Evolutionary conservation across 1,140 invertebrate genomes (phyloP).

Genomic region (Acromyrmex heyeri): DNA sequence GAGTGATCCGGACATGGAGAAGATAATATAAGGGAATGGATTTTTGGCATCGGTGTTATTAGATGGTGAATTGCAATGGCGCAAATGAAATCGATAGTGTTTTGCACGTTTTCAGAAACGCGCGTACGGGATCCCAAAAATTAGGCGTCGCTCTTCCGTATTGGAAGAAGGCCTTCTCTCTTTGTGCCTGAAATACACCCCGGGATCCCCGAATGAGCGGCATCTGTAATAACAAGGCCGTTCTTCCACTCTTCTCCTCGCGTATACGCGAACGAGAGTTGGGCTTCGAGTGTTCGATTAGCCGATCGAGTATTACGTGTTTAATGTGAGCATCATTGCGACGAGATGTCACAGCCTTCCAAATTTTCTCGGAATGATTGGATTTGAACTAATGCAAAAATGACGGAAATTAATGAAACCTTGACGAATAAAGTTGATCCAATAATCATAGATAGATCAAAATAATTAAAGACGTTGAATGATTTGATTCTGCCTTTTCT

Average conservation of each 20-base stretch:
- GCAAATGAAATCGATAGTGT: conserved; percentile 7
- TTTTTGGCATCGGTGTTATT: neutral
- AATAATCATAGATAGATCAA: neutral
- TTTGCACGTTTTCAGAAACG: conserved; percentile 46
- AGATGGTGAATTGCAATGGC: neutral
- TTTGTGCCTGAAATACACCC: conserved; percentile 84
- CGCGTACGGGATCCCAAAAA: conserved; percentile 61
- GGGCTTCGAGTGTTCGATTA: conserved; percentile 64
- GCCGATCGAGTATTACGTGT: neutral
- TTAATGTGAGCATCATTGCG: conserved; percentile 20
- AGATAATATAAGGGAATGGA: too few species aligned
- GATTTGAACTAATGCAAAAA: neutral
- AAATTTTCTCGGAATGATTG: neutral
- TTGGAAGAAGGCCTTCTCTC: conserved; percentile 73
- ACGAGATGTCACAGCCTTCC: neutral
- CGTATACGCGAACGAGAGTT: conserved; percentile 48
- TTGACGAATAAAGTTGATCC: conserved; percentile 6
- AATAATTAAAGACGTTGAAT: neutral
- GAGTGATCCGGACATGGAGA: neutral
- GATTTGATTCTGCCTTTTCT: neutral
- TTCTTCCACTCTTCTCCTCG: conserved; percentile 66
- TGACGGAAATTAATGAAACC: neutral
- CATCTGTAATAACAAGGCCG: conserved; percentile 84
- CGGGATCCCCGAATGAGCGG: conserved; percentile 76
- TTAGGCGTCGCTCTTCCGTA: conserved; percentile 74